These are phyloP conservation scores for Temnothorax ravouxi DNA, from an alignment of 2,888 invertebrate species.

Conservation along the genomic window DNA sequence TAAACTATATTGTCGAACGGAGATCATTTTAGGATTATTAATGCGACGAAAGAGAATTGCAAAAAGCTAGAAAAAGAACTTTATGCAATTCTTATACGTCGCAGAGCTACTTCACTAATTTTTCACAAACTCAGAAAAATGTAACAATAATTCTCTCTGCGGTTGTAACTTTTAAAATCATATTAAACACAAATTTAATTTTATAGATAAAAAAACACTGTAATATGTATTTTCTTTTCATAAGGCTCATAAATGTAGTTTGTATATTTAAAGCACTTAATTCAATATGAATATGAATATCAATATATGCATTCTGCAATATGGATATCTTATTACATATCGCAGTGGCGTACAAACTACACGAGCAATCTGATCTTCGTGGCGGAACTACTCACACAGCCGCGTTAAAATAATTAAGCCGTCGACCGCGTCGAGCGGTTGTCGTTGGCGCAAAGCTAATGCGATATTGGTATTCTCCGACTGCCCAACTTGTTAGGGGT, in stretches of 20 bases:
- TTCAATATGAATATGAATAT: constrained; percentile 12
- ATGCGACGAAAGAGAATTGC: neutral
- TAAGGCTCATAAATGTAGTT: neutral
- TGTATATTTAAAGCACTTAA: constrained; percentile 1
- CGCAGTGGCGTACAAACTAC: constrained; percentile 4
- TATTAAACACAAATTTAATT: neutral
- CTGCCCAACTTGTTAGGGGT: constrained; percentile 85
- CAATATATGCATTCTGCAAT: neutral
- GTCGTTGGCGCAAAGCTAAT: constrained; percentile 69
- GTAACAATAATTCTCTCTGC: neutral
- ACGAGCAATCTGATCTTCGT: constrained; percentile 44
- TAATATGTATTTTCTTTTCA: neutral
- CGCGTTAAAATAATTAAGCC: constrained; percentile 78
- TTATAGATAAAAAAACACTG: neutral
- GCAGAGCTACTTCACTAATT: neutral
- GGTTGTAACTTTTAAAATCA: neutral
- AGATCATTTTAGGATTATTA: neutral
- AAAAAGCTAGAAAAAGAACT: neutral
- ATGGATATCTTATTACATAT: constrained; percentile 35
- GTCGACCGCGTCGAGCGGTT: constrained; percentile 49
- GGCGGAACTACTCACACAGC: constrained; percentile 53
- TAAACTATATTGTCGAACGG: neutral
- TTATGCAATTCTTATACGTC: neutral
- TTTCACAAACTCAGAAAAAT: constrained; percentile 8
- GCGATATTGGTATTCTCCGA: constrained; percentile 85